Evolutionary conservation across 1,140 invertebrate species (phyloP).

Genomic region (Palaemon carinicauda): DNA sequence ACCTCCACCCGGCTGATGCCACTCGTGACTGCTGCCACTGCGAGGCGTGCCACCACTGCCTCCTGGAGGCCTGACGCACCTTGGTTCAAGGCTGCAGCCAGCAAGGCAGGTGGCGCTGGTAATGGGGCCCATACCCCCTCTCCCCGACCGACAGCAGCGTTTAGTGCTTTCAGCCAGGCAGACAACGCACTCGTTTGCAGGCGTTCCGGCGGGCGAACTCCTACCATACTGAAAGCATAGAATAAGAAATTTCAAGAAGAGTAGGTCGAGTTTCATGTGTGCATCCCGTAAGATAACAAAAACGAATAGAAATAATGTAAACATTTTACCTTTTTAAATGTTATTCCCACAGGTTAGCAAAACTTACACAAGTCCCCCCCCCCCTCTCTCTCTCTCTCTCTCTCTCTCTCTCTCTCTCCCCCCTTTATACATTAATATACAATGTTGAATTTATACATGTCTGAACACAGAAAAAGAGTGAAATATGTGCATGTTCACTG

Average conservation of each 20-base stretch:
- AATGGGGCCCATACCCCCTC: conserved; percentile 36
- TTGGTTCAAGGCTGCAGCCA: conserved; percentile 19
- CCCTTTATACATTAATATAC: neutral
- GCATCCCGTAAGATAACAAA: too few relatives aligned
- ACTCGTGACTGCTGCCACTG: conserved; percentile 37
- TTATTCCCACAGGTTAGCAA: too few relatives aligned
- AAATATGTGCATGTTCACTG: too few relatives aligned
- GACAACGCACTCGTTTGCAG: conserved; percentile 11
- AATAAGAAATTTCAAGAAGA: too few relatives aligned
- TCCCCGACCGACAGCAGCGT: conserved; percentile 3
- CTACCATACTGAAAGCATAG: conserved; percentile 30
- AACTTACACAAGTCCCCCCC: too few relatives aligned
- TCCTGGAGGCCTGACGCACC: conserved; percentile 22
- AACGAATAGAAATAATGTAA: neutral
- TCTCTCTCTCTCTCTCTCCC: conserved; percentile 5
- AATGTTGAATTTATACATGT: neutral
- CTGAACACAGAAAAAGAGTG: too few relatives aligned
- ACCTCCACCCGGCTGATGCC: conserved; percentile 36
- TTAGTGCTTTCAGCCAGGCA: conserved; percentile 27
- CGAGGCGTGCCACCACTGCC: conserved; percentile 35
- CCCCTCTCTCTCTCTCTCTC: neutral
- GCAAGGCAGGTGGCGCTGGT: conserved; percentile 21
- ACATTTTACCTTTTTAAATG: too few relatives aligned
- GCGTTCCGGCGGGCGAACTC: conserved; percentile 27
- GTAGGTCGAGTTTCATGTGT: too few relatives aligned